Evolutionary conservation across 2,113 vertebrate species (phyloP), one percentile per base, ranked within the genome.

Genomic region (Platysteira castanea): DNA sequence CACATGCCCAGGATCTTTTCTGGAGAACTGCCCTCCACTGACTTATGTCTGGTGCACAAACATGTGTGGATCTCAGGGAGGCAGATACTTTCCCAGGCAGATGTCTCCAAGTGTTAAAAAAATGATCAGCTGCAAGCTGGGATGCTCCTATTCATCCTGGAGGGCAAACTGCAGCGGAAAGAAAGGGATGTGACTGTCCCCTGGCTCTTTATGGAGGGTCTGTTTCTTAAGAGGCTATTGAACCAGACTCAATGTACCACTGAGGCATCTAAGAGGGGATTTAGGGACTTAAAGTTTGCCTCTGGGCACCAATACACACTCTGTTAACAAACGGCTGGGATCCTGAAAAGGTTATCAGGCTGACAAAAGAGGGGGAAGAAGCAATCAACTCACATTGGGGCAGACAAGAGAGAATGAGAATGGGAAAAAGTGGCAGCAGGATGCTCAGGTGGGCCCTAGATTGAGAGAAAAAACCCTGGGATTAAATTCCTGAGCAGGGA

Each of bases 271-370:
- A 80, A 89, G 67, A 87, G 59, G 23, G 70, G 90, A 94, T 93
- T 93, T 91, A 90, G 42, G 71, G 79, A 77, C 64, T 92, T 88
- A 77, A 93, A 89, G 46, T 59, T 70, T 95, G 68, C 90, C 79
- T 56, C 28, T 2, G 5, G 79, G 86, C 79, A 84, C 47, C 1
- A 1, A 42, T 80, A 15, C 28, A 37, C 8, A 47, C 35, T 82
- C 69, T 46, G 46, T 74, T 89, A 89, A 50, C 37, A 73, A 91
- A 65, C 52, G 49, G 41, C 70, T 78, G 64, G 0, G 3, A 31
- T 91, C 15, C 54, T 61, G 47, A 18, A 82, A 87, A 56, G 64
- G 76, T 71, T 73, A 44, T 33, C 39, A 60, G 68, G 28, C 28
- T 74, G 39, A 61, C 35, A 59, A 82, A 67, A 81, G 73, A 74